These are phyloP conservation scores for Elgaria multicarinata DNA, from an alignment of 2,113 vertebrate genomes.

Conservation along the genomic window DNA sequence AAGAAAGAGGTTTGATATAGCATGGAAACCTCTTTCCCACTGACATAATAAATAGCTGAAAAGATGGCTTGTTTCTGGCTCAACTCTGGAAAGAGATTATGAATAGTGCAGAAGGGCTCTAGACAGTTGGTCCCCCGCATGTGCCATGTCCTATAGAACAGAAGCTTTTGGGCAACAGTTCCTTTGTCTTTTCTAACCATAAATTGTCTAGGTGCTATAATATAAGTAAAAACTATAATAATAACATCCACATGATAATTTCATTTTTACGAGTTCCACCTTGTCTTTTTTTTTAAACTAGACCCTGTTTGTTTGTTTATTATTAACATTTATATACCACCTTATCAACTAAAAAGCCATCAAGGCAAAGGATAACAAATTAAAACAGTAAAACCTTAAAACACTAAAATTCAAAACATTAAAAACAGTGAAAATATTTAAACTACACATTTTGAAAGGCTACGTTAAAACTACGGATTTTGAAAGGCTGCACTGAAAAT, in stretches of 20 bases:
- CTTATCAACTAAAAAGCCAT: no score
- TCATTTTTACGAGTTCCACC: not conserved
- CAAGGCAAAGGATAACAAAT: no score
- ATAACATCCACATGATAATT: not conserved
- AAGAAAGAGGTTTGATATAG: not conserved
- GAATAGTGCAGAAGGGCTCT: not conserved
- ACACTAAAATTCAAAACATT: no score
- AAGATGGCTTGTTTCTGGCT: not conserved
- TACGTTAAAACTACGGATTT: no score
- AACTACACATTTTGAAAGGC: no score
- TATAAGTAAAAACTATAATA: not conserved
- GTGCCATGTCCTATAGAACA: not conserved
- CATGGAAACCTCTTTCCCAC: not conserved
- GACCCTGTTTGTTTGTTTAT: not conserved
- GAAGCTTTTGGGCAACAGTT: not conserved
- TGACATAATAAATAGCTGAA: not conserved
- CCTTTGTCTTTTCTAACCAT: not conserved
- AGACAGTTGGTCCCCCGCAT: not conserved
- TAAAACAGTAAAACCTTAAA: no score
- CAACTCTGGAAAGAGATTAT: accelerated
- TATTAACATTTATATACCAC: no score
- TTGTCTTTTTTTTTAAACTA: not conserved
- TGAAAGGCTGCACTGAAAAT: no score
- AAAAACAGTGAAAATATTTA: no score
- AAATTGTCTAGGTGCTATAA: not conserved